Conservation (phyloP, 2,888 invertebrate species). For the Ophioninae sp. region DNA sequence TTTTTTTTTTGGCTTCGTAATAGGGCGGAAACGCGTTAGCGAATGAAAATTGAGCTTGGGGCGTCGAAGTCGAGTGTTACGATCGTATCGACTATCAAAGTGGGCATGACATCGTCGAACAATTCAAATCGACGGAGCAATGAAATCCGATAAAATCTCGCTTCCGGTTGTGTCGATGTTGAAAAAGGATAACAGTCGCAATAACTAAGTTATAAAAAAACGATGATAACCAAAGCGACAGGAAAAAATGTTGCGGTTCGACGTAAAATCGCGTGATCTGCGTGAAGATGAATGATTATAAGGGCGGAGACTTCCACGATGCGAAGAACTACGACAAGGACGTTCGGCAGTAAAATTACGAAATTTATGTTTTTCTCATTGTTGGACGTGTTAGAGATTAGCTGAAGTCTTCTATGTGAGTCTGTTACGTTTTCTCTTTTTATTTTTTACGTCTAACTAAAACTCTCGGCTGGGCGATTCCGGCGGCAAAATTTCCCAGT, state of each 20-base stretch:
- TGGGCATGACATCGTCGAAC: no score
- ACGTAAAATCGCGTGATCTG: not conserved
- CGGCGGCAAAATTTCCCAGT: not conserved
- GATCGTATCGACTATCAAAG: not conserved
- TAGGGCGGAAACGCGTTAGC: not conserved
- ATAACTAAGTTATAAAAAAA: not conserved
- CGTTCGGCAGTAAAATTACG: conserved; percentile 68
- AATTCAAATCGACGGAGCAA: not conserved
- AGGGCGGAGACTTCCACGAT: conserved; percentile 49
- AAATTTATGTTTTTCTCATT: conserved; percentile 73
- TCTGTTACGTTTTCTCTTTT: conserved; percentile 70
- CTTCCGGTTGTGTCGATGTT: not conserved
- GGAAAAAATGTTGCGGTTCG: not conserved
- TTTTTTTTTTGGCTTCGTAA: not conserved
- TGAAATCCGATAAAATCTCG: not conserved
- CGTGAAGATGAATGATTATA: conserved; percentile 19
- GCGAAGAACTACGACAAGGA: conserved; percentile 33
- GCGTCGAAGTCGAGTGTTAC: not conserved
- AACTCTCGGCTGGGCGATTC: conserved; percentile 16
- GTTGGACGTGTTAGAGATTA: conserved; percentile 73
- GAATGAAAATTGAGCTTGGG: not conserved
- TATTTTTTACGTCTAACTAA: conserved; percentile 25
- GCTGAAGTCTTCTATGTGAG: conserved; percentile 68
- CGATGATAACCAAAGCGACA: no score
- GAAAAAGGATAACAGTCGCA: not conserved